These are phyloP conservation scores for Nemurella pictetii DNA, from an alignment of 2,888 invertebrate genomes.

Conservation along the genomic window DNA sequence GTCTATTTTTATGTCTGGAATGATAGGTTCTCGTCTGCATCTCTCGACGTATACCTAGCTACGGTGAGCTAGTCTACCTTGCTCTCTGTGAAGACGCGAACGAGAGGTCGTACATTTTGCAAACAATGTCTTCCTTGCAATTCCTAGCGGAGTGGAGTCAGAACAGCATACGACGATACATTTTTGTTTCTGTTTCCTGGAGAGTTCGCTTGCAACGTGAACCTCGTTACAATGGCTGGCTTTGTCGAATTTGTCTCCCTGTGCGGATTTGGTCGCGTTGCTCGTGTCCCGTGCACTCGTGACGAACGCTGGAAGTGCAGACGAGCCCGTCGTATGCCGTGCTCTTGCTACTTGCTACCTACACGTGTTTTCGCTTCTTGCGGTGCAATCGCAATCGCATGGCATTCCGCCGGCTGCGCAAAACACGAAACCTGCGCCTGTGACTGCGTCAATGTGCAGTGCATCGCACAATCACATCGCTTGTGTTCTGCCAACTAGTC, in stretches of 20 bases:
- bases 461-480: not conserved
- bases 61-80: not conserved
- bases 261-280: not conserved
- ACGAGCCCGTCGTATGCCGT: too few species aligned
- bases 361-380: too few species aligned
- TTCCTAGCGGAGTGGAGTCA: too few species aligned
- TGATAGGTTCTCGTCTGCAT: not conserved
- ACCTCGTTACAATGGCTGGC: not conserved
- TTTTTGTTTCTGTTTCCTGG: not conserved
- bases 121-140: not conserved
- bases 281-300: not conserved
- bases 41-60: not conserved
- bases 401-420: not conserved
- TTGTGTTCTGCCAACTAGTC: not conserved
- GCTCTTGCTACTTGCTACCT: not conserved
- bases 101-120: not conserved
- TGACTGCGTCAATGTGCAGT: too few species aligned
- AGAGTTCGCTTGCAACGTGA: not conserved
- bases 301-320: too few species aligned
- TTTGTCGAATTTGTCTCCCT: not conserved
- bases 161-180: not conserved
- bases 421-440: not conserved
- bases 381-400: not conserved
- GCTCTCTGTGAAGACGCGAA: too few species aligned
- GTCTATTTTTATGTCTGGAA: not conserved